Conservation (phyloP, 2,797 vertebrate species). For the Ctenopoma kingsleyae region DNA sequence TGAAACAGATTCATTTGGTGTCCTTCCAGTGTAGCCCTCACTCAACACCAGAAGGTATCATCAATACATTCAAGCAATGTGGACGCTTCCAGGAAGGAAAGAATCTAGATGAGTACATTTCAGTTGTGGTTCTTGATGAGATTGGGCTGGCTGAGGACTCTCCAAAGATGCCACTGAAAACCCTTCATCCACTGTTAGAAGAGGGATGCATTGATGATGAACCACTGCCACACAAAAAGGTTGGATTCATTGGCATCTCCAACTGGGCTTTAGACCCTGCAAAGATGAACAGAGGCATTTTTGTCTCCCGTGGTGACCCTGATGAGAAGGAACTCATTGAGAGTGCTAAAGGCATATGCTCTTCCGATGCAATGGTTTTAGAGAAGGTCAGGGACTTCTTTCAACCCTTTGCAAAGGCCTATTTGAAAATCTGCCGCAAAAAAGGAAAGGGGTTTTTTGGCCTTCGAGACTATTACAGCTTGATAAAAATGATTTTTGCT, state of each 20-base stretch:
- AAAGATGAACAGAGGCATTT: constrained; percentile 98
- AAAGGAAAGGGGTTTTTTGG: constrained; percentile 95
- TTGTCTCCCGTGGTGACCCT: constrained; percentile 93
- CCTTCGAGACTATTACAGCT: constrained; percentile 96
- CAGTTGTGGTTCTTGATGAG: constrained; percentile 97
- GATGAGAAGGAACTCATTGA: constrained; percentile 88
- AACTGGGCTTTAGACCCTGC: constrained; percentile 99
- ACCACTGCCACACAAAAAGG: constrained; percentile 93
- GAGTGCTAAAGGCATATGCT: constrained; percentile 93
- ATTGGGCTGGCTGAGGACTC: constrained; percentile 98
- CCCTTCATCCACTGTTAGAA: constrained; percentile 94
- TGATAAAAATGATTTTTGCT: constrained; percentile 96
- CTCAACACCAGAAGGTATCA: constrained; percentile 96
- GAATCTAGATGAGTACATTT: constrained; percentile 92
- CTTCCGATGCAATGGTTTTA: constrained; percentile 86
- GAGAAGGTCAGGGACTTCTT: constrained; percentile 89
- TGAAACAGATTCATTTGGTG: constrained; percentile 95
- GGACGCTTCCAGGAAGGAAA: constrained; percentile 96
- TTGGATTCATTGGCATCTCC: constrained; percentile 97
- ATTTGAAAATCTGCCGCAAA: constrained; percentile 84
- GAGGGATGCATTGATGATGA: constrained; percentile 96
- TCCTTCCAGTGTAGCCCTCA: constrained; percentile 99
- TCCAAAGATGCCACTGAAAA: constrained; percentile 96
- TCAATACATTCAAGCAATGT: constrained; percentile 95
- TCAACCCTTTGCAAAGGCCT: constrained; percentile 88